phyloP scores from a whole-genome alignment of 2,888 invertebrate genomes.

The Amphipoea oculea region DNA sequence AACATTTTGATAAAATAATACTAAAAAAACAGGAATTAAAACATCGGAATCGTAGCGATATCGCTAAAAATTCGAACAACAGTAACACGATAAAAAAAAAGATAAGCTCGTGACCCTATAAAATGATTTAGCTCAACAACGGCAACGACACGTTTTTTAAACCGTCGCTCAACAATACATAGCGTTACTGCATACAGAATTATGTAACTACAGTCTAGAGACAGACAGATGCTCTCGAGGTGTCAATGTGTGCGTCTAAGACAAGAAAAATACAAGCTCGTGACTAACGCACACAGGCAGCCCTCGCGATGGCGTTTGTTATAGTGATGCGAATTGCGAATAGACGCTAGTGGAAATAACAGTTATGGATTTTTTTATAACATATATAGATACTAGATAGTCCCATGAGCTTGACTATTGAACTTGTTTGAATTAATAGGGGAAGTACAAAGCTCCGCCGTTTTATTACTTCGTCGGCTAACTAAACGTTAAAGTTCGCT shows the following conservation, averaged over 20 bases:
- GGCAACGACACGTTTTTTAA: conserved; percentile 50
- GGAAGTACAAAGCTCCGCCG: conserved; percentile 52
- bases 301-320: conserved; percentile 62
- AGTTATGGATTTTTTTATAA: conserved; percentile 69
- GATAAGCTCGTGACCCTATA: conserved; percentile 61
- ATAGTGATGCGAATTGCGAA: conserved; percentile 74
- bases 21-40: conserved; percentile 26
- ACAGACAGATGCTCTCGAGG: conserved; percentile 48
- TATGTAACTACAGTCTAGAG: conserved; percentile 64
- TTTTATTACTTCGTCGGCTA: conserved; percentile 60
- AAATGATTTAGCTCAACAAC: conserved; percentile 49
- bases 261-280: conserved; percentile 71
- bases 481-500: conserved; percentile 56
- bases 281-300: conserved; percentile 74
- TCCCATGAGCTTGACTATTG: conserved; percentile 61
- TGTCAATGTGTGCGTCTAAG: conserved; percentile 67
- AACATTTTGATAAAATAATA: not conserved
- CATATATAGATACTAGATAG: conserved; percentile 56
- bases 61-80: conserved; percentile 47
- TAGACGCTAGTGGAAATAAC: conserved; percentile 69
- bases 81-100: conserved; percentile 51
- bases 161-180: conserved; percentile 40
- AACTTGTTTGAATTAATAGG: conserved; percentile 67
- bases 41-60: conserved; percentile 47
- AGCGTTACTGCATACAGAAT: conserved; percentile 67